Base-by-base conservation (phyloP, 1,140 invertebrate genomes). In the Eumaeus atala region DNA sequence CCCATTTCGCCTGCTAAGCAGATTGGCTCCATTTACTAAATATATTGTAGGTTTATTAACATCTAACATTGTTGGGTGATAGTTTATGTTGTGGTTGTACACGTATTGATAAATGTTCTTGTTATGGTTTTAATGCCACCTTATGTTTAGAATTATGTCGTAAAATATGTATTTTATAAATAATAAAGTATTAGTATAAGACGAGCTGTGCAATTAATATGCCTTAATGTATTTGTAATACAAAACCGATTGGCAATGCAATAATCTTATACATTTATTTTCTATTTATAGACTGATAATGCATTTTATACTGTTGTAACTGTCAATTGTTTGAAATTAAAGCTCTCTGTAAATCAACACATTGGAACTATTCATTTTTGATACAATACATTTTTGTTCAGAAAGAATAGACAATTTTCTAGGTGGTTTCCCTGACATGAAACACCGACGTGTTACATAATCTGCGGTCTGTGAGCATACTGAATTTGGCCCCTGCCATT, bases 231-330 rank as follows among this genome's bases (percentile, higher is more conserved):
- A 40, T 40, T 40, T 16, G 21, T 40, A 40, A 40, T 40, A n/a
- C 14, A 8, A 7, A 40, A 40, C n/a, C 14, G n/a, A 40, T 40
- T 40, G 38, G n/a, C 38, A 14, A 40, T 40, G 10, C 14, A 28
- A 28, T n/a, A 40, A 40, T n/a, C n/a, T n/a, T n/a, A n/a, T n/a
- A n/a, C 38, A 8, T 38, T 52, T 40, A 18, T 35, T 33, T 17
- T 17, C 35, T 51, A 16, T 35, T 36, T 16, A 34, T 66, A 56
- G 56, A 63, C 64, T 63, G 61, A 63, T 51, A 51, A 56, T 56
- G 47, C 36, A 55, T 38, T 36, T 55, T 48, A 28, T 28, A 28
- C 21, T 28, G 2, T 28, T 28, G 21, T 28, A 28, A 28, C 6
- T n/a, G n/a, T n/a, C n/a, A n/a, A 6, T 37, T n/a, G 9, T 65